A percentile compares a stretch with the other conserved stretches of the same genome.
phyloP scores from a whole-genome alignment of 2,888 invertebrate species.

The Oligia latruncula region DNA sequence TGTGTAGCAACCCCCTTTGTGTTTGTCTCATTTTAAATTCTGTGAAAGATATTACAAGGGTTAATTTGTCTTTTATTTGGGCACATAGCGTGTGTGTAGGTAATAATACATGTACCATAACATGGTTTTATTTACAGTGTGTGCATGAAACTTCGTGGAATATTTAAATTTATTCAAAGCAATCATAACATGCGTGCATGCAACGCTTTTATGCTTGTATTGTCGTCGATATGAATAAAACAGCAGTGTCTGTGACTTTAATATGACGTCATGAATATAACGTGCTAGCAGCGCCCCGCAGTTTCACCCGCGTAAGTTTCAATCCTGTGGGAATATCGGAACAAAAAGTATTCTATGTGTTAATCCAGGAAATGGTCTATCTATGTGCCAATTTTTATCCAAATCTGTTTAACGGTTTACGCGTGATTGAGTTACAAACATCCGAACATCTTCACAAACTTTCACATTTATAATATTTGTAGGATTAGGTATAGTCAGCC shows the following conservation, averaged over 20 bases:
- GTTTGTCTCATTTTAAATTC: not conserved
- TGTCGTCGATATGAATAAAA: constrained; percentile 56
- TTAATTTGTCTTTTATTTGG: constrained; percentile 13
- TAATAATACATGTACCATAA: not conserved
- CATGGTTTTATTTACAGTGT: constrained; percentile 38
- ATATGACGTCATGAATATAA: constrained; percentile 28
- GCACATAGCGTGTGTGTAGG: constrained; percentile 17
- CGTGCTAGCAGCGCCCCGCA: not conserved
- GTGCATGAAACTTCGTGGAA: constrained; percentile 15
- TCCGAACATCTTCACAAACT: too few species aligned
- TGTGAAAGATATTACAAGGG: not conserved
- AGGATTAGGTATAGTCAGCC: too few species aligned
- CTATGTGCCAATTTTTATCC: too few species aligned
- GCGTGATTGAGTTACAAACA: too few species aligned
- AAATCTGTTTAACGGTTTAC: too few species aligned
- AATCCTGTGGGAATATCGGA: too few species aligned
- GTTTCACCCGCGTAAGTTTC: too few species aligned
- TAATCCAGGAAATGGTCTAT: too few species aligned
- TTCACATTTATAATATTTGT: too few species aligned
- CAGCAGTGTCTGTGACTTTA: constrained; percentile 16
- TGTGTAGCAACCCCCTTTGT: not conserved
- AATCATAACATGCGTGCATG: constrained; percentile 43
- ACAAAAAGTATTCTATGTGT: too few species aligned
- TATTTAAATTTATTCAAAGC: constrained; percentile 52
- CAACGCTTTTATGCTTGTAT: constrained; percentile 19